A percentile compares a stretch with the other conserved stretches of the same genome.
Conservation (phyloP, 2,797 vertebrate species). For the Falco cherrug region DNA sequence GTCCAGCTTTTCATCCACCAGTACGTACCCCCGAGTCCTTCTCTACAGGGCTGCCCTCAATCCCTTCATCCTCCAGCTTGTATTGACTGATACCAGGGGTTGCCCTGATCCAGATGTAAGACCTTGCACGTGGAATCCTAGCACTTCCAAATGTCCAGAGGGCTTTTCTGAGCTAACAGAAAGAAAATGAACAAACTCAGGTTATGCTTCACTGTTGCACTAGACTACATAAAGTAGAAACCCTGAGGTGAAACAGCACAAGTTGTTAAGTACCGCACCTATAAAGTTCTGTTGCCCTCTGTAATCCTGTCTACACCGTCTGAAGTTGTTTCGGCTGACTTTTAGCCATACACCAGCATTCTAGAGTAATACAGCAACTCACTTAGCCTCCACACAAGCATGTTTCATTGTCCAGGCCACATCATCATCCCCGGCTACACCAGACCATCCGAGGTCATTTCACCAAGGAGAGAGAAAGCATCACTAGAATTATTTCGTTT, state of each 20-base stretch:
- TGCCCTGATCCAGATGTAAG: neutral
- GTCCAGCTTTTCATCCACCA: too few species aligned
- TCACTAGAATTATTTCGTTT: neutral
- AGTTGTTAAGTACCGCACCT: neutral
- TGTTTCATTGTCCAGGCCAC: neutral
- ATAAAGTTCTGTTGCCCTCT: neutral
- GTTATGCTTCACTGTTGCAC: neutral
- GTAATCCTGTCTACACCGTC: neutral
- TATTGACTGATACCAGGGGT: too few species aligned
- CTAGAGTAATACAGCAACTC: neutral
- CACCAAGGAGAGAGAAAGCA: neutral
- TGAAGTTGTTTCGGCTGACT: neutral
- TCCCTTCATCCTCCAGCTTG: too few species aligned
- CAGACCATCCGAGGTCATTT: neutral
- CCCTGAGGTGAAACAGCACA: neutral
- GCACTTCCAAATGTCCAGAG: neutral
- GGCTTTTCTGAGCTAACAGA: neutral
- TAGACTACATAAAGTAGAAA: neutral
- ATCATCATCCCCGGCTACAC: neutral
- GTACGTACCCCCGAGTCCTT: too few species aligned
- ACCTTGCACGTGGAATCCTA: neutral
- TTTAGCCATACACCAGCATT: neutral
- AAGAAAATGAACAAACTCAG: neutral
- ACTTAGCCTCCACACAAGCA: neutral
- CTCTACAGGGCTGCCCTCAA: too few species aligned